Percentiles rank a stretch among this genome's conserved stretches.
Evolutionary conservation across 2,113 vertebrate genomes (phyloP).

Genomic region (Sylvilagus bachmani): DNA sequence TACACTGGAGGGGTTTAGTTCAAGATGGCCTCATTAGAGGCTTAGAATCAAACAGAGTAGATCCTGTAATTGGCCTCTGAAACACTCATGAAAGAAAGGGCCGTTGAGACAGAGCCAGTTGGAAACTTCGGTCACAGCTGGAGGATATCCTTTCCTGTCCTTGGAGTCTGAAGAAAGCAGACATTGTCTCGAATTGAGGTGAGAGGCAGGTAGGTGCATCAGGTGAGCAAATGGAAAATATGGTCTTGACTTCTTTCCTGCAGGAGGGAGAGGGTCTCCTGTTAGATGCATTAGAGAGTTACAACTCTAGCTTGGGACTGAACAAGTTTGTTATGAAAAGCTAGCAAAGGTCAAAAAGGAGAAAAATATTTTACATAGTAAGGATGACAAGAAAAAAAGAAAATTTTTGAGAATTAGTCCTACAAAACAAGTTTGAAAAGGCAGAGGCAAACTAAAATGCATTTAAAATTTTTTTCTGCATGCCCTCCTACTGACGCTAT

Average conservation of each 20-base stretch:
- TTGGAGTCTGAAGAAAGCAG: not conserved
- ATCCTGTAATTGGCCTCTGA: not conserved
- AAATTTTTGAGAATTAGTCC: not conserved
- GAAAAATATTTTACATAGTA: not conserved
- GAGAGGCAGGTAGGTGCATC: not conserved
- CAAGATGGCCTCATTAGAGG: not conserved
- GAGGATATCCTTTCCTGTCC: not conserved
- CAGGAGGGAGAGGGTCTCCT: not conserved
- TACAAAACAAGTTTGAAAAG: slow-evolving; percentile 44
- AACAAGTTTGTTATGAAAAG: slow-evolving; percentile 34
- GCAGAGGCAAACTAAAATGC: not conserved
- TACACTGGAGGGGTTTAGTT: not conserved
- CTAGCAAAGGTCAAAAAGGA: not conserved
- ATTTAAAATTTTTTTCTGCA: not conserved
- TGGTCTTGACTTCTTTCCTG: not conserved
- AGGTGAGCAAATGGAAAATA: not conserved
- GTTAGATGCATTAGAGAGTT: not conserved
- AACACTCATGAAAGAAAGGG: not conserved
- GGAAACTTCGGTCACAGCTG: not conserved
- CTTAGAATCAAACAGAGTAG: not conserved
- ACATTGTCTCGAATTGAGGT: not conserved
- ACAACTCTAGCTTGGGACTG: not conserved
- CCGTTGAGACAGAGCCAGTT: not conserved
- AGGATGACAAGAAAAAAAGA: not conserved
- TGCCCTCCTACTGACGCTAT: not conserved